Base-by-base conservation (phyloP, 2,888 invertebrate species). In the Dasysyrphus tricinctus region DNA sequence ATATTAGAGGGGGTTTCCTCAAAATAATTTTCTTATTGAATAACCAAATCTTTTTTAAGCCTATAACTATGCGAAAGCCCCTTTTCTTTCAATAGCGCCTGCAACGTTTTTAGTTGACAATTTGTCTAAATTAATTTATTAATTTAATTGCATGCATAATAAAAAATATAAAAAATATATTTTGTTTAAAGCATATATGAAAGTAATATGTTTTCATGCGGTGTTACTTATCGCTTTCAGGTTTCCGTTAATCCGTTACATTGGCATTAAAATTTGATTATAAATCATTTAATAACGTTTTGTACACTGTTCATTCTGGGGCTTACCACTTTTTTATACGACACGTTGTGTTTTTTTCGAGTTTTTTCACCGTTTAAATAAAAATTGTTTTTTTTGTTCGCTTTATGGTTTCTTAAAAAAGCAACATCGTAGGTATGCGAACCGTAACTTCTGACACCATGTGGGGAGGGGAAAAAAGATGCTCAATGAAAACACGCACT, bases 401-500 rank as follows among this genome's bases (percentile, higher is more conserved):
- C 14, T 44, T 44, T 44, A 37, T 37, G 37, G 37, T n/a, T 44
- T 44, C 9, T 44, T 5, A 44, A 14, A n/a, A 12, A 44, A 12
- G 44, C 24, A 44, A 44, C 39, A 11, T 1, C 11, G 39, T 39
- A 39, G 39, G 39, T 39, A 39, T 11, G 39, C 39, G 39, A 39
- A 44, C 44, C 44, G 44, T 44, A 44, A 44, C 44, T 44, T 44
- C n/a, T 44, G 44, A 44, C 44, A 44, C 44, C 44, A 44, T 44
- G 44, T 44, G 44, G 44, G 44, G 44, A 44, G n/a, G 44, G 44
- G n/a, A 12, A 44, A 44, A n/a, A n/a, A n/a, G 44, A 44, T 44
- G 14, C n/a, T n/a, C 3, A 44, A 44, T 12, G 11, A 42, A 5
- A 14, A 42, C 42, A 42, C 14, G 11, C 42, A 42, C 11, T 42